Conservation (phyloP, 1,140 invertebrate species). For the Halictus rubicundus region DNA sequence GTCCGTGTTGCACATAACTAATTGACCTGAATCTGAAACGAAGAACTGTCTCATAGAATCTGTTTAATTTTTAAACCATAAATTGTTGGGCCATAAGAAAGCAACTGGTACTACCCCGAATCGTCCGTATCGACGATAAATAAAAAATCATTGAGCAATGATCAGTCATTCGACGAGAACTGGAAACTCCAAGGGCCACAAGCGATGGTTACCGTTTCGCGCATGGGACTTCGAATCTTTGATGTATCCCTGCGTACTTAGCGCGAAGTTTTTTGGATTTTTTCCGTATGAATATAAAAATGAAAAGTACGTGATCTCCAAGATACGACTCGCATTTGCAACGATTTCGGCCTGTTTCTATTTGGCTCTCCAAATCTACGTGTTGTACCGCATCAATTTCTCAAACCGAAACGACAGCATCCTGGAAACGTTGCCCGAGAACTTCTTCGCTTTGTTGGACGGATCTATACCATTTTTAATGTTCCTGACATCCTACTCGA, state of each 20-base stretch:
- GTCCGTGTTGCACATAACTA: no score
- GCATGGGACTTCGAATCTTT: not conserved
- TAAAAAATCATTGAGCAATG: not conserved
- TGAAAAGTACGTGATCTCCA: constrained; percentile 32
- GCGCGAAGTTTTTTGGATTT: not conserved
- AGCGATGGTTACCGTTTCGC: not conserved
- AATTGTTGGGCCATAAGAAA: no score
- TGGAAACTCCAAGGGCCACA: not conserved
- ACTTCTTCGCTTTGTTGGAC: constrained; percentile 60
- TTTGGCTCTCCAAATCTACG: not conserved
- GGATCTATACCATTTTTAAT: constrained; percentile 39
- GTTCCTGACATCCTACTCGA: constrained; percentile 35
- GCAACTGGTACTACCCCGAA: no score
- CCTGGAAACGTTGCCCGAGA: constrained; percentile 32
- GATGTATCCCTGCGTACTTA: not conserved
- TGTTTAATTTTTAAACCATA: no score
- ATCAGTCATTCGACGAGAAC: not conserved
- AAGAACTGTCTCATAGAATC: no score
- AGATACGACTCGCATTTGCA: constrained; percentile 27
- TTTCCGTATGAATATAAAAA: constrained; percentile 40
- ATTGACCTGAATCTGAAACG: no score
- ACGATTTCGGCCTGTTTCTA: constrained; percentile 26
- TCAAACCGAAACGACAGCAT: not conserved
- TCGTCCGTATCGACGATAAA: no score
- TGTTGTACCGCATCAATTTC: constrained; percentile 64